Conservation (phyloP, 2,797 vertebrate species). For the Syncerus caffer region DNA sequence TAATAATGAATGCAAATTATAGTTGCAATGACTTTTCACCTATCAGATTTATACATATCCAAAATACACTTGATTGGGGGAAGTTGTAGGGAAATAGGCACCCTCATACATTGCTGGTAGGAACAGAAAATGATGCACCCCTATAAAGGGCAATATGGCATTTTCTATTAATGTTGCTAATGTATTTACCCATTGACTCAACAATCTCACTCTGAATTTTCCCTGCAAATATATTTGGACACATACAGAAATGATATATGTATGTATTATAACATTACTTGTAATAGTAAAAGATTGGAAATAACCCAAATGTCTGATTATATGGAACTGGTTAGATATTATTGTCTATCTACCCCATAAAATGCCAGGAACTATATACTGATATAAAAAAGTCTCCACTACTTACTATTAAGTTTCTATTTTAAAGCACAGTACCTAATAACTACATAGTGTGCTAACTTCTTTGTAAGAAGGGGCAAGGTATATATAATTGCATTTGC, state of each 20-base stretch:
- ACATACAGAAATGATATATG: not conserved
- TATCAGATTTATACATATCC: not conserved
- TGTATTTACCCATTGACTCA: not conserved
- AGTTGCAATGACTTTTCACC: not conserved
- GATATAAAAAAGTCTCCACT: not conserved
- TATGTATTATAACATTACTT: not conserved
- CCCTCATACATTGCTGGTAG: not conserved
- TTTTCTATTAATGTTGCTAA: constrained; percentile 5
- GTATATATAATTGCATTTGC: not conserved
- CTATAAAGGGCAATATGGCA: not conserved
- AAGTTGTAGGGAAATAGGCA: not conserved
- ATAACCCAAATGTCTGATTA: not conserved
- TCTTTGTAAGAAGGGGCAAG: not conserved
- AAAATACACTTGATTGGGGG: not conserved
- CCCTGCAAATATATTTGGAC: constrained; percentile 2
- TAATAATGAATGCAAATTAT: not conserved
- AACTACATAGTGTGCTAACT: not conserved
- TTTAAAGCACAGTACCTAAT: not conserved
- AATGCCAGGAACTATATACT: not conserved
- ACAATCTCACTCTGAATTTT: not conserved
- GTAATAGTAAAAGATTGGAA: not conserved
- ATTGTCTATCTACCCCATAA: not conserved
- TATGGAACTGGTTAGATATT: not conserved
- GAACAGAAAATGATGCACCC: not conserved
- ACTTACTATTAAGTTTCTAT: not conserved